A percentile compares a stretch with the other conserved stretches of the same genome.
These are phyloP conservation scores for Oryzias melastigma DNA, from an alignment of 2,113 vertebrate species.

Conservation along the genomic window DNA sequence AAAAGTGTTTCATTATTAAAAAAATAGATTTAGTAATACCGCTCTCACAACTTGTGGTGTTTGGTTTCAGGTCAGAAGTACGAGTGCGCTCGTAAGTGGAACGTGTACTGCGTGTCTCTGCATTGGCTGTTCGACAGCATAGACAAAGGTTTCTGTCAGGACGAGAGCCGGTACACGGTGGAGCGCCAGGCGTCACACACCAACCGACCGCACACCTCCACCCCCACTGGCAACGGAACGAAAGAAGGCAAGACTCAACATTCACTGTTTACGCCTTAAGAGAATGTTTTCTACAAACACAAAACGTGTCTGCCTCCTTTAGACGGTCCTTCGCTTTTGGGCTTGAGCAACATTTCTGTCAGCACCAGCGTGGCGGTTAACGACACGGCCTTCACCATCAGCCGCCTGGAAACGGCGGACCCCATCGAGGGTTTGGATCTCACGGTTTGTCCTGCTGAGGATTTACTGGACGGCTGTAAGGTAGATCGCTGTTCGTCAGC, in stretches of 20 bases:
- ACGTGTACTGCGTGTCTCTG: slow-evolving; percentile 90
- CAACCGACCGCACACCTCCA: slow-evolving; percentile 83
- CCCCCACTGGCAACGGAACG: slow-evolving; percentile 78
- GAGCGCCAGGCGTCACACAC: slow-evolving; percentile 60
- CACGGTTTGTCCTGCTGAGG: slow-evolving; percentile 83
- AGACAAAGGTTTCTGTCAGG: slow-evolving; percentile 92
- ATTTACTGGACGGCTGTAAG: slow-evolving; percentile 93
- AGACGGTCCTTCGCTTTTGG: slow-evolving; percentile 78
- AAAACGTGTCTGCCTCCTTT: background rate
- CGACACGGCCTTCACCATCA: slow-evolving; percentile 80
- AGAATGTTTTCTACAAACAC: accelerated
- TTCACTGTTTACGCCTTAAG: background rate
- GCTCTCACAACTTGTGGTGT: background rate
- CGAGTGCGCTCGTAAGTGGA: slow-evolving; percentile 95
- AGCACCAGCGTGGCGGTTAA: slow-evolving; percentile 83
- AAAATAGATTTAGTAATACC: too few species aligned
- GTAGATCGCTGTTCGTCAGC: slow-evolving; percentile 59
- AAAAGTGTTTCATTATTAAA: too few species aligned
- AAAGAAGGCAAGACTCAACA: slow-evolving; percentile 65
- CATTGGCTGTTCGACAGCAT: slow-evolving; percentile 97
- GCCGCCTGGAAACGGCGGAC: slow-evolving; percentile 81
- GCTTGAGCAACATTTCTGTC: slow-evolving; percentile 92
- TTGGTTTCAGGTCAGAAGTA: slow-evolving; percentile 89
- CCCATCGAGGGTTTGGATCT: slow-evolving; percentile 85
- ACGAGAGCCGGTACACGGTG: slow-evolving; percentile 86